Evolutionary conservation across 2,888 invertebrate species (phyloP).

Genomic region (Endomychus coccineus): DNA sequence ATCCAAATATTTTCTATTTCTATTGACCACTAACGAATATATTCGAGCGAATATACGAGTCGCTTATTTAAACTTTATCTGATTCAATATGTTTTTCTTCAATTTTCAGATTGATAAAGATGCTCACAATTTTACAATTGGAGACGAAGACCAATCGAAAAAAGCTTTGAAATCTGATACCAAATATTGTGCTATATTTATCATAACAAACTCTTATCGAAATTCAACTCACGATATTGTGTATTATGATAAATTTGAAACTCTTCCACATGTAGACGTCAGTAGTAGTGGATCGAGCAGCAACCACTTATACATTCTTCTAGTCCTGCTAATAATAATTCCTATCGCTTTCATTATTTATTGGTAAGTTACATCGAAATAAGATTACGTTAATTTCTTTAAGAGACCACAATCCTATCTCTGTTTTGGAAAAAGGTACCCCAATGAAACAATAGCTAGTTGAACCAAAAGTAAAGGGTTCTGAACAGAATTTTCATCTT

Average conservation of each 20-base stretch:
- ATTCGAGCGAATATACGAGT: too few relatives aligned
- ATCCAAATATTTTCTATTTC: too few relatives aligned
- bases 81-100: too few relatives aligned
- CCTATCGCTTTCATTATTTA: constrained; percentile 28
- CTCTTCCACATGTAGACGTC: constrained; percentile 16
- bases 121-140: constrained; percentile 28
- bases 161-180: constrained; percentile 28
- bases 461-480: too few relatives aligned
- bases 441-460: too few relatives aligned
- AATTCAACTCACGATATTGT: constrained; percentile 33
- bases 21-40: too few relatives aligned
- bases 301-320: constrained; percentile 26
- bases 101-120: constrained; percentile 18
- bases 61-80: too few relatives aligned
- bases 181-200: constrained; percentile 37
- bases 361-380: too few relatives aligned
- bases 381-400: too few relatives aligned
- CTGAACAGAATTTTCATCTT: too few relatives aligned
- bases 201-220: constrained; percentile 32
- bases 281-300: constrained; percentile 16
- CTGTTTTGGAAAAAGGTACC: too few relatives aligned
- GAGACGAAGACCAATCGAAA: constrained; percentile 17
- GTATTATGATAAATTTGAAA: constrained; percentile 32
- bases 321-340: constrained; percentile 28
- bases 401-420: too few relatives aligned